A percentile compares a stretch with the other conserved stretches of the same genome.
phyloP scores from a whole-genome alignment of 2,797 vertebrate species.

The Meda fulgida region DNA sequence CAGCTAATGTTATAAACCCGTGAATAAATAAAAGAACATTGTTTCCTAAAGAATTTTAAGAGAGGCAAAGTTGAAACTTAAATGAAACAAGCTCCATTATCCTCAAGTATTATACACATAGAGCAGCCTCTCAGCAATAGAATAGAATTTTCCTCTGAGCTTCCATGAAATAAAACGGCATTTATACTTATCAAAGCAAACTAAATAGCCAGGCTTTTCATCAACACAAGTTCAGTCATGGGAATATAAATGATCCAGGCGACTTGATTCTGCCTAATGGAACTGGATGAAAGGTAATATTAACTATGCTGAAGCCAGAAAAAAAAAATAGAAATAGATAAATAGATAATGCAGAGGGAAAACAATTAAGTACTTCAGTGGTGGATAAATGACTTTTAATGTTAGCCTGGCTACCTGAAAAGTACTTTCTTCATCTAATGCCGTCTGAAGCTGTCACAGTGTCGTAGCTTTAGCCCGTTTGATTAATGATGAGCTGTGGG shows the following conservation, averaged over 20 bases:
- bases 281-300: conserved; percentile 52
- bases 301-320: conserved; percentile 39
- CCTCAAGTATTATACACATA: background rate
- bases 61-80: background rate
- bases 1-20: background rate
- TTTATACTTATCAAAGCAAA: conserved; percentile 43
- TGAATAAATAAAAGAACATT: background rate
- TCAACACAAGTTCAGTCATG: conserved; percentile 25
- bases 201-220: conserved; percentile 22
- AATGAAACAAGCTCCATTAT: background rate
- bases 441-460: conserved; percentile 90
- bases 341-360: conserved; percentile 66
- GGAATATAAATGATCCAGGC: conserved; percentile 40
- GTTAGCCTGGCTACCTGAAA: conserved; percentile 89
- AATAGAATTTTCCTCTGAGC: conserved; percentile 3
- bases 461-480: conserved; percentile 91
- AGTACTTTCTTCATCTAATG: conserved; percentile 89
- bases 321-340: conserved; percentile 39
- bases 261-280: conserved; percentile 52
- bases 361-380: conserved; percentile 82
- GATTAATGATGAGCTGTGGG: conserved; percentile 99
- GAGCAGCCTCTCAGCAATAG: background rate
- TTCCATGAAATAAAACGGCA: conserved; percentile 32
- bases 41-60: background rate
- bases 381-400: conserved; percentile 89